These are phyloP conservation scores for Huso huso DNA, from an alignment of 2,797 vertebrate species.

Conservation along the genomic window DNA sequence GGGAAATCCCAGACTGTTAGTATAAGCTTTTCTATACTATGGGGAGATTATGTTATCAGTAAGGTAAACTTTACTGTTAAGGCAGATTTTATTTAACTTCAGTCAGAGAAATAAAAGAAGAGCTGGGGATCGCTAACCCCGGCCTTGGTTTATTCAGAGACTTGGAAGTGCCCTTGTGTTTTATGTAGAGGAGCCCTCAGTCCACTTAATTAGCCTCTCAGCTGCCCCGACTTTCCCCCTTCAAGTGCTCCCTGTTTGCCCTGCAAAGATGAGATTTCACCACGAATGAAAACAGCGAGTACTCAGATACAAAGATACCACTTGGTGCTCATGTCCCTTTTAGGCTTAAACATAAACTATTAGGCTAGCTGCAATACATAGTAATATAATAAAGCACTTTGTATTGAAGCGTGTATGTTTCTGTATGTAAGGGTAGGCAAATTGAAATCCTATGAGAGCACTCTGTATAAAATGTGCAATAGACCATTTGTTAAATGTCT, in stretches of 20 bases:
- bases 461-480: too few relatives aligned
- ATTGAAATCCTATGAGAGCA: background rate
- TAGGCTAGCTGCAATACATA: too few relatives aligned
- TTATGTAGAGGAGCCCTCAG: constrained; percentile 65
- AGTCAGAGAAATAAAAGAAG: constrained; percentile 55
- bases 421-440: background rate
- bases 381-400: too few relatives aligned
- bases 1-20: constrained; percentile 83
- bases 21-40: constrained; percentile 82
- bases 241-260: constrained; percentile 69
- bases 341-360: constrained; percentile 39
- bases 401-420: too few relatives aligned
- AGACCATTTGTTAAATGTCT: too few relatives aligned
- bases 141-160: constrained; percentile 49
- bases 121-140: constrained; percentile 48
- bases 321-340: constrained; percentile 51
- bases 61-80: constrained; percentile 82
- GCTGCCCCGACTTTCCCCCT: constrained; percentile 67
- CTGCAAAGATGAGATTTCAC: constrained; percentile 81
- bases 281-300: constrained; percentile 86
- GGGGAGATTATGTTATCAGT: constrained; percentile 84
- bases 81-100: constrained; percentile 69
- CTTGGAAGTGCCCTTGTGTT: constrained; percentile 56
- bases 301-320: constrained; percentile 79
- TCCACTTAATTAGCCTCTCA: constrained; percentile 75